Evolutionary conservation across 2,888 invertebrate species (phyloP).

Genomic region (Myathropa florea): DNA sequence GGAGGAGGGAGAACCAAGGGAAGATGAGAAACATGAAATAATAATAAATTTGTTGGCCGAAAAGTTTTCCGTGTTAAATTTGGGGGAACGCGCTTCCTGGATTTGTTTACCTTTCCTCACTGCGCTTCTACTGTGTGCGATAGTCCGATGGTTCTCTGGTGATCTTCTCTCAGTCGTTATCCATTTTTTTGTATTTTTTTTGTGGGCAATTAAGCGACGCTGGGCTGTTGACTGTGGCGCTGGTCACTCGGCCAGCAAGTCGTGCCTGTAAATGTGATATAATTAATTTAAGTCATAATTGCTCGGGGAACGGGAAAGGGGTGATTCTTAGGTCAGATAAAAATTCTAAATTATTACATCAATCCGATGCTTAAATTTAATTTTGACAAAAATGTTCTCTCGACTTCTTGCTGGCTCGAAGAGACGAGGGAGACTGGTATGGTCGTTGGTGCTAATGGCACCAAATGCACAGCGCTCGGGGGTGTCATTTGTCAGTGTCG

Average conservation of each 20-base stretch:
- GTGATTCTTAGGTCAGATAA: constrained; percentile 50
- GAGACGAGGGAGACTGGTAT: neutral
- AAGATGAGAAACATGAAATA: constrained; percentile 8
- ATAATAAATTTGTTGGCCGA: constrained; percentile 59
- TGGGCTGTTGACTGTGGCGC: constrained; percentile 1
- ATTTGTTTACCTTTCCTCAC: constrained; percentile 48
- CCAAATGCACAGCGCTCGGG: neutral
- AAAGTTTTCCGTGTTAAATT: constrained; percentile 58
- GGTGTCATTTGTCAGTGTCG: neutral
- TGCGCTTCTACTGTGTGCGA: neutral
- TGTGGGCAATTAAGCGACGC: constrained; percentile 20
- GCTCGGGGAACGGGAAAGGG: constrained; percentile 24
- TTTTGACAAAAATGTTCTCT: constrained; percentile 5
- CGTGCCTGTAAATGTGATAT: constrained; percentile 60
- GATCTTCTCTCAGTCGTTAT: neutral
- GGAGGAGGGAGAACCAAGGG: neutral
- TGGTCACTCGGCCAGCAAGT: constrained; percentile 26
- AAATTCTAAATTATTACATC: constrained; percentile 46
- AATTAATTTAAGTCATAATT: constrained; percentile 68
- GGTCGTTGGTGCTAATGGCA: neutral
- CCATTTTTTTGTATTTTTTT: neutral
- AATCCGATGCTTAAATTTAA: constrained; percentile 47
- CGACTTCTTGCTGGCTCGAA: neutral
- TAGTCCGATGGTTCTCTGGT: neutral
- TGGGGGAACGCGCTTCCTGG: constrained; percentile 66